phyloP scores from a whole-genome alignment of 2,113 vertebrate species.

The Trachemys scripta region DNA sequence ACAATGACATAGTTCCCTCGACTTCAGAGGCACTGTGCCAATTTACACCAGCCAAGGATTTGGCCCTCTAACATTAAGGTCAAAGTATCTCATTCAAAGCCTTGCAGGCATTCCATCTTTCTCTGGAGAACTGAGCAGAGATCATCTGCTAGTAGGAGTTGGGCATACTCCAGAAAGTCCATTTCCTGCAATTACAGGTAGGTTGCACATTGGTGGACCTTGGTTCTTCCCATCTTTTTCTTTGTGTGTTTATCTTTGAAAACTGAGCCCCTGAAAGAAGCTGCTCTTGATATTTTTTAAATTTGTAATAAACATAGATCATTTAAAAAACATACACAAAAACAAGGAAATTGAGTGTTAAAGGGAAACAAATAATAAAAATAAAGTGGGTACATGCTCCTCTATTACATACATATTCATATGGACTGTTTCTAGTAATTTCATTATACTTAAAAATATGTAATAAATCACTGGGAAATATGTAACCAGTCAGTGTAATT shows the following conservation, averaged over 20 bases:
- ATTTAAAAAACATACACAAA: not conserved
- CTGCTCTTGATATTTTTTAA: not conserved
- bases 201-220: not conserved
- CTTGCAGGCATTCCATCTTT: not conserved
- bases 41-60: conserved; percentile 16
- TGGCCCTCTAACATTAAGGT: not conserved
- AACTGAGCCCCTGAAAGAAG: not conserved
- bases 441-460: not conserved
- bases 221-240: not conserved
- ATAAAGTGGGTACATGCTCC: not conserved
- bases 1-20: not conserved
- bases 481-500: conserved; percentile 12
- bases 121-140: not conserved
- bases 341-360: not conserved
- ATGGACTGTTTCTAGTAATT: not conserved
- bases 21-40: not conserved
- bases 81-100: not conserved
- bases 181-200: not conserved
- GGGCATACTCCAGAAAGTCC: not conserved
- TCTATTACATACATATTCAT: not conserved
- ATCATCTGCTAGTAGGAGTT: not conserved
- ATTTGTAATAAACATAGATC: not conserved
- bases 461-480: not conserved
- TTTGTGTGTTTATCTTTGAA: not conserved
- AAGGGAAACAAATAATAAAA: not conserved